Evolutionary conservation across 2,888 invertebrate genomes (phyloP).

Genomic region (Molanna angustata): DNA sequence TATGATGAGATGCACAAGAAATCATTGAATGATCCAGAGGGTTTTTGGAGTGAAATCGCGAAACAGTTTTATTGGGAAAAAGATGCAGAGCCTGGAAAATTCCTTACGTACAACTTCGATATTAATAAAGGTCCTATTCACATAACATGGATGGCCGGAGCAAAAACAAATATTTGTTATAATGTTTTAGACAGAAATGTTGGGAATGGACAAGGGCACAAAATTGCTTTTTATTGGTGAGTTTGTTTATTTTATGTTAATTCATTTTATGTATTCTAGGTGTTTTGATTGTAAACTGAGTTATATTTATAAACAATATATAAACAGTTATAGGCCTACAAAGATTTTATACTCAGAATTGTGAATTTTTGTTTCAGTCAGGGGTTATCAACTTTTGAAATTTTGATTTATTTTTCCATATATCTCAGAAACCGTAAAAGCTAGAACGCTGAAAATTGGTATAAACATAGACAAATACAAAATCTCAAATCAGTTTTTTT

Average conservation of each 20-base stretch:
- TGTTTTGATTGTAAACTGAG: too few species aligned
- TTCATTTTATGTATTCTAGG: too few species aligned
- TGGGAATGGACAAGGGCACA: slow-evolving; percentile 83
- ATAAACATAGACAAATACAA: too few species aligned
- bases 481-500: too few species aligned
- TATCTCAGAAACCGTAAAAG: too few species aligned
- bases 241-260: slow-evolving; percentile 44
- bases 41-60: slow-evolving; percentile 93
- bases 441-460: too few species aligned
- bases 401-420: too few species aligned
- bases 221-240: slow-evolving; percentile 94
- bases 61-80: slow-evolving; percentile 92
- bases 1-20: slow-evolving; percentile 81
- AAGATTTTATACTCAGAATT: too few species aligned
- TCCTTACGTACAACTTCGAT: slow-evolving; percentile 91
- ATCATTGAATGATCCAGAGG: slow-evolving; percentile 84
- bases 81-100: slow-evolving; percentile 68
- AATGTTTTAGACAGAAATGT: slow-evolving; percentile 93
- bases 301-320: too few species aligned
- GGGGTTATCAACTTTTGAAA: too few species aligned
- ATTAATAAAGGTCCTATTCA: slow-evolving; percentile 82
- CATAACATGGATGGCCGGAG: slow-evolving; percentile 94
- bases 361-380: too few species aligned
- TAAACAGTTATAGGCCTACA: too few species aligned
- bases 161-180: slow-evolving; percentile 92